Conservation (phyloP, 2,797 vertebrate species). For the Lutjanus campechanus region DNA sequence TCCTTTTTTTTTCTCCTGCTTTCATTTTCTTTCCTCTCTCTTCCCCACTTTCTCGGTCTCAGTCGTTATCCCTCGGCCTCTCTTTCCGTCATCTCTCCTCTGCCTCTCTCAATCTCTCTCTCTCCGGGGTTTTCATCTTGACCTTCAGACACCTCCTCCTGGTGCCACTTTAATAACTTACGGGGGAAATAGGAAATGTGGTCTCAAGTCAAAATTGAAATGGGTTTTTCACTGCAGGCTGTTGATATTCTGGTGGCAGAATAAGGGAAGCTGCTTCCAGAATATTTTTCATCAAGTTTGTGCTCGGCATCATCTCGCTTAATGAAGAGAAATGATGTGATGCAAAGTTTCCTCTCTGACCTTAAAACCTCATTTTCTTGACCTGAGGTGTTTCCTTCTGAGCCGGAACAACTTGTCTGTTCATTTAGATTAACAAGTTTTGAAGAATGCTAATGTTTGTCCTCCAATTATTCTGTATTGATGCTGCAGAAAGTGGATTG, state of each 20-base stretch:
- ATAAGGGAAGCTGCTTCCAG: slow-evolving; percentile 55
- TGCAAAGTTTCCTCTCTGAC: slow-evolving; percentile 59
- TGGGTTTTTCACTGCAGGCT: slow-evolving; percentile 70
- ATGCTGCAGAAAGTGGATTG: not conserved
- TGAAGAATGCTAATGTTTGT: slow-evolving; percentile 40
- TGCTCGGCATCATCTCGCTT: slow-evolving; percentile 60
- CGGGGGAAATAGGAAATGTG: slow-evolving; percentile 75
- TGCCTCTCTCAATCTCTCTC: slow-evolving; percentile 38
- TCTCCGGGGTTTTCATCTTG: slow-evolving; percentile 70
- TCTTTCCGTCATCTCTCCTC: slow-evolving; percentile 50
- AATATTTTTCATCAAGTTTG: slow-evolving; percentile 68
- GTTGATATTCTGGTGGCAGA: slow-evolving; percentile 75
- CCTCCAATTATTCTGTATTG: slow-evolving; percentile 23
- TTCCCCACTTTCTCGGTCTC: slow-evolving; percentile 42
- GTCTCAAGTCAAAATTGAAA: slow-evolving; percentile 78
- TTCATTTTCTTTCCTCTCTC: slow-evolving; percentile 32
- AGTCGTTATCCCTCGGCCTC: slow-evolving; percentile 48
- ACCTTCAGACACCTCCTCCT: slow-evolving; percentile 80
- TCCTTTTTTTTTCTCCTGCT: not conserved
- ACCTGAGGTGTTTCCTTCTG: slow-evolving; percentile 43
- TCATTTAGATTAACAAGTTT: slow-evolving; percentile 47
- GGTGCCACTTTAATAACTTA: slow-evolving; percentile 79
- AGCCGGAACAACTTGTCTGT: slow-evolving; percentile 26
- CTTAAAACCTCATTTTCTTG: slow-evolving; percentile 67
- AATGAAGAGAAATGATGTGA: slow-evolving; percentile 74